Evolutionary conservation across 2,888 invertebrate genomes (phyloP), one percentile per base, ranked within the genome.

Genomic region (Cryptocephalus primarius): DNA sequence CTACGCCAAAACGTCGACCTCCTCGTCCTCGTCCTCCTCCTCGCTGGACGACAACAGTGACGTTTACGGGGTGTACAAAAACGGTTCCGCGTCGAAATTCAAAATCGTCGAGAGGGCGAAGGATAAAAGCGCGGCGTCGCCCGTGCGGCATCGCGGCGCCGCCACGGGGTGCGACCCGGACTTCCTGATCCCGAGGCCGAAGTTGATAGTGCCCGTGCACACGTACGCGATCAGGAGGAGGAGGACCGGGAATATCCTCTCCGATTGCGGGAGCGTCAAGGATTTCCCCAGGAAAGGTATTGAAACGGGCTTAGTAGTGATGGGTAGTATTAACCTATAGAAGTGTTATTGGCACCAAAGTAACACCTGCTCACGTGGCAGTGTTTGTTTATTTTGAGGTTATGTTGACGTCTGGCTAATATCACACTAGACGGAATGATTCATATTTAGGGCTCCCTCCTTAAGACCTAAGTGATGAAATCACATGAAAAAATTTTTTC

Each of bases 201-300:
- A 88, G 62, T 75, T 90, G 57, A 88, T 90, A 63, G 89, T 89
- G 55, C 89, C 90, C 45, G 86, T 89, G 51, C 89, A 90, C 72
- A 88, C 89, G 31, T 89, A 89, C 64, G 89, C 88, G 46, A 78
- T 82, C 51, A 76, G 88, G 54, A 83, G 84, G 62, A 75, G 88
- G 56, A 75, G 88, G 56, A 89, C 89, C 38, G 90, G 90, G 9
- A 88, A 88, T 68, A 43, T 54, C 40, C 45, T 54, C 44, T 48
- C 54, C 4, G 54, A 55, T 47, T 54, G 54, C 46, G 50, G 48
- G 34, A 50, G 45, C 12, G 46, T 44, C 6, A 43, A 42, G 45
- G 47, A 47, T 43, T 39, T 43, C 31, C 22, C 22, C 22, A 31
- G 41, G 13, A 33, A 31, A 38, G 48, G 41, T 12, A 13, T 42